These are phyloP conservation scores for Drosophila monieri DNA, from an alignment of 2,888 invertebrate genomes.

Conservation along the genomic window DNA sequence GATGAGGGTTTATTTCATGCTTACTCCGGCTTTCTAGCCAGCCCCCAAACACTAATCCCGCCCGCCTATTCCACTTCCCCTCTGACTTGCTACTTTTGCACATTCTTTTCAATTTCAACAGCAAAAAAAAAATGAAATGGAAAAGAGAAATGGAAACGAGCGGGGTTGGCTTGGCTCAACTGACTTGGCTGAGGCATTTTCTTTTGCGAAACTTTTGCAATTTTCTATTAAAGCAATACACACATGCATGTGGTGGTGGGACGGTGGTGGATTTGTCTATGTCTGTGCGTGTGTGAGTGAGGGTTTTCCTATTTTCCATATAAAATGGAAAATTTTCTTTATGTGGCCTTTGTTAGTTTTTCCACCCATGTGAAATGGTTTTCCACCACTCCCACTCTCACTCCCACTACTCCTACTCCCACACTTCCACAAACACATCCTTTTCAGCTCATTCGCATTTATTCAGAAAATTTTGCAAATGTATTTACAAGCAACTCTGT, in stretches of 20 bases:
- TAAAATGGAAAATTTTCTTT: conserved; percentile 77
- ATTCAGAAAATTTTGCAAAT: conserved; percentile 75
- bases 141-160: conserved; percentile 12
- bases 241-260: conserved; percentile 59
- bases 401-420: not conserved
- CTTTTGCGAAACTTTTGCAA: conserved; percentile 80
- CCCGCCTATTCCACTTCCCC: conserved; percentile 6
- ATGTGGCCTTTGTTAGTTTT: conserved; percentile 74
- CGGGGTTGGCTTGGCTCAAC: conserved; percentile 64
- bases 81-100: conserved; percentile 73
- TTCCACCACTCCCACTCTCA: not conserved
- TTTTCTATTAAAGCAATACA: conserved; percentile 80
- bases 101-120: conserved; percentile 79
- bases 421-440: not conserved
- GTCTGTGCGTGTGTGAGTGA: conserved; percentile 32
- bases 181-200: conserved; percentile 72
- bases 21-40: conserved; percentile 74
- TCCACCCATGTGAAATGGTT: conserved; percentile 53
- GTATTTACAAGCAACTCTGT: conserved; percentile 66
- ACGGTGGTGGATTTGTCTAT: conserved; percentile 49
- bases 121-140: not conserved
- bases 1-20: conserved; percentile 76
- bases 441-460: conserved; percentile 54
- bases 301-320: conserved; percentile 56
- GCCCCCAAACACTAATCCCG: conserved; percentile 34